These are phyloP conservation scores for Phenganax stokvisi DNA, from an alignment of 92 coral and sea anemone genomes.

Conservation along the genomic window DNA sequence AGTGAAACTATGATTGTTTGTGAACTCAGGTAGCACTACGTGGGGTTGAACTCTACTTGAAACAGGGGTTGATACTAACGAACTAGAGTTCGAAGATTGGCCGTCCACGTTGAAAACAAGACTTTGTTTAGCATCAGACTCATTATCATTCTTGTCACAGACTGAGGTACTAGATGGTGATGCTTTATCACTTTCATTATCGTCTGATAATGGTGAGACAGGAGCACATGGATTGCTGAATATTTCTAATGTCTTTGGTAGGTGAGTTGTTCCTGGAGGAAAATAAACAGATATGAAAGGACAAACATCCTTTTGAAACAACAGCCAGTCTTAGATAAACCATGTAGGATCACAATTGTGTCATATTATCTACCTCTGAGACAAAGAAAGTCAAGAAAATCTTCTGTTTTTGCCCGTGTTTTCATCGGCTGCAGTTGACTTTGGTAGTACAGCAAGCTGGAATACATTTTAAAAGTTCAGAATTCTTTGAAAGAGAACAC, in stretches of 20 bases:
- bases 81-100: not conserved
- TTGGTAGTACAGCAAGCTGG: conserved; percentile 50
- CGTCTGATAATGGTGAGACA: conserved; percentile 64
- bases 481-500: not conserved
- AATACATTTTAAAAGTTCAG: not conserved
- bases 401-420: conserved; percentile 84
- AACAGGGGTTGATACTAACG: conserved; percentile 15
- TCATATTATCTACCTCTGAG: conserved; percentile 65
- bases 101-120: conserved; percentile 14
- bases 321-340: not conserved
- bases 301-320: not conserved
- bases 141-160: conserved; percentile 34
- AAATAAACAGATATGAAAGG: not conserved
- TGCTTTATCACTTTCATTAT: conserved; percentile 52
- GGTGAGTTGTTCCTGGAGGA: conserved; percentile 57
- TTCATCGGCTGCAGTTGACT: conserved; percentile 44
- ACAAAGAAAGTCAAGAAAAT: conserved; percentile 86
- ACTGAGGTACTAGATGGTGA: conserved; percentile 20
- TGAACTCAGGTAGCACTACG: conserved; percentile 24
- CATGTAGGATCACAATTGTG: not conserved
- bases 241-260: conserved; percentile 76
- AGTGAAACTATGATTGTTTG: conserved; percentile 26
- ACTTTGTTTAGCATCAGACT: conserved; percentile 46
- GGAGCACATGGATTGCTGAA: conserved; percentile 71
- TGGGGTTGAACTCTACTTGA: conserved; percentile 34